Evolutionary conservation across 2,113 vertebrate genomes (phyloP), one percentile per base, ranked within the genome.

Genomic region (Ochotona princeps): DNA sequence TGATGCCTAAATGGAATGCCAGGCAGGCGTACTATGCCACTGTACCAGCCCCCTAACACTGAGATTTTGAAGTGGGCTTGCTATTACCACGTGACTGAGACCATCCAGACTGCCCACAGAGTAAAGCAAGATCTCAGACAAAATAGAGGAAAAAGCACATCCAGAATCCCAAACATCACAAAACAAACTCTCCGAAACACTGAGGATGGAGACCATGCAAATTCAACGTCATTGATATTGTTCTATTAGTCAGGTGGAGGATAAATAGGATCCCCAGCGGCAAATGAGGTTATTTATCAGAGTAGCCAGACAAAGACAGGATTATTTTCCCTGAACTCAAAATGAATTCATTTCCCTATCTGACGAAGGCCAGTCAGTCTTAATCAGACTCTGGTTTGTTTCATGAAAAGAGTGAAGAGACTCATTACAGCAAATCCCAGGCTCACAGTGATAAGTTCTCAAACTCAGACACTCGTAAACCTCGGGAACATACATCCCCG

Each of bases 321-420:
- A 72, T 86, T 44, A 73, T 79, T 67, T 89, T 54, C 23, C 60
- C 85, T 76, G 88, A 83, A 83, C 69, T 88, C 96, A 72, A 85
- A 91, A 82, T 32, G 32, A 95, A 92, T 94, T 91, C 51, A 92
- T 94, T 96, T 96, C 79, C 21, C 2, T 86, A 86, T 74, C 94
- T 91, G 83, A 83, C 70, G 32, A 95, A 96, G 67, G 10, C 57
- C 38, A 69, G 73, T 60, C 72, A 93, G 78, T 70, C 90, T 94
- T 96, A 87, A 95, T 93, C 92, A 96, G 79, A 92, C 70, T 49
- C 26, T 32, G n/a, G 74, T 87, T 95, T 96, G 67, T 91, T 96
- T 91, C 88, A 90, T 74, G 82, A 83, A 75, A 78, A 66, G 65
- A 88, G 51, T 47, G 10, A 96, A 92, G 69, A 95, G 57, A 57